phyloP scores from a whole-genome alignment of 2,113 vertebrate genomes.

The Nothocercus nigrocapillus region DNA sequence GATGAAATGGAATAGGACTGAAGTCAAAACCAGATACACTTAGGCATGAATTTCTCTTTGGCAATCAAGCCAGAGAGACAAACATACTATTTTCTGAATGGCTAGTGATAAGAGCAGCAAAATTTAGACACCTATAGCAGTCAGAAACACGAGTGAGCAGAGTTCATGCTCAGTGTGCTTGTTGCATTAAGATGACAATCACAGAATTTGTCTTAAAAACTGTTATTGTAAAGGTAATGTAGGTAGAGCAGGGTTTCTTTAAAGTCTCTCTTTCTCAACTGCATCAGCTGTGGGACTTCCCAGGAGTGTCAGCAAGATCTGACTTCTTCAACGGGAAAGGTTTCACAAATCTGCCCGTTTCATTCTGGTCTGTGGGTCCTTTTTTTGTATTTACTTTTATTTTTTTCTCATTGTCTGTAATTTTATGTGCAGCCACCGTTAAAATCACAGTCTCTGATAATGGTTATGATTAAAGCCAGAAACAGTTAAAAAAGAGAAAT shows the following conservation, averaged over 20 bases:
- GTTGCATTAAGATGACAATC: neutral
- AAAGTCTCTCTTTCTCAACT: neutral
- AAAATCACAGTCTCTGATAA: neutral
- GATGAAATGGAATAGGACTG: neutral
- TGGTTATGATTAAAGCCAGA: neutral
- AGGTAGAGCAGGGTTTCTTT: neutral
- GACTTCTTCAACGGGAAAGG: neutral
- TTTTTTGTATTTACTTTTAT: neutral
- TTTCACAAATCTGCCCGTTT: neutral
- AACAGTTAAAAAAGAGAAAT: slow-evolving; percentile 1
- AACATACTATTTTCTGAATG: neutral
- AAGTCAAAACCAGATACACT: neutral
- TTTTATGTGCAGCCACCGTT: neutral
- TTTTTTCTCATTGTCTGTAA: neutral
- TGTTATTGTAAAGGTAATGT: neutral
- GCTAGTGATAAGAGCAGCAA: neutral
- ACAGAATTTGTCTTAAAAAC: neutral
- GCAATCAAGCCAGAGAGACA: neutral
- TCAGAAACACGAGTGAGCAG: neutral
- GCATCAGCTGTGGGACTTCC: neutral
- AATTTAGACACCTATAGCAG: neutral
- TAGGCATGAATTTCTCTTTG: neutral
- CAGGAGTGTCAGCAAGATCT: neutral
- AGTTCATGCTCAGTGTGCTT: neutral
- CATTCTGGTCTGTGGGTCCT: neutral